Evolutionary conservation across 2,113 vertebrate species (phyloP).

Genomic region (Tachysurus vachellii): DNA sequence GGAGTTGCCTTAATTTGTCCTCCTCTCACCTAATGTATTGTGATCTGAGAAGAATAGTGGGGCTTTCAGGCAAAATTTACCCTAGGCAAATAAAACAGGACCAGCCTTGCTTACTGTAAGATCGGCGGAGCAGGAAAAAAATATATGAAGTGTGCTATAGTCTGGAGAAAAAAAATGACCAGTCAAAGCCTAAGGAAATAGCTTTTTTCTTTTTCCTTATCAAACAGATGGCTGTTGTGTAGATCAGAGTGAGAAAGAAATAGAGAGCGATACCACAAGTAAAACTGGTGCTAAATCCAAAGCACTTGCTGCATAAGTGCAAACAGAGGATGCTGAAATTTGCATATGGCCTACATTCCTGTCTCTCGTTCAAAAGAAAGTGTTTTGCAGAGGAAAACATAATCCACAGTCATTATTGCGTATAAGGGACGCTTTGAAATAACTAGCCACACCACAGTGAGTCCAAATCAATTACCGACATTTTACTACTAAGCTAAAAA

Average conservation of each 20-base stretch:
- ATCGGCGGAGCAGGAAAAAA: conserved; percentile 56
- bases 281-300: conserved; percentile 12
- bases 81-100: conserved; percentile 6
- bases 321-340: conserved; percentile 41
- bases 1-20: conserved; percentile 8
- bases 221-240: not conserved
- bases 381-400: conserved; percentile 24
- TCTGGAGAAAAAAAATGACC: conserved; percentile 33
- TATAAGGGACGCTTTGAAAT: conserved; percentile 36
- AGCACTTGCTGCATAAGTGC: not conserved
- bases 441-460: not conserved
- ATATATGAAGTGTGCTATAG: conserved; percentile 47
- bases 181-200: conserved; percentile 43
- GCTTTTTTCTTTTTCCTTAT: conserved; percentile 53
- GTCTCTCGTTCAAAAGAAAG: conserved; percentile 26
- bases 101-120: not conserved
- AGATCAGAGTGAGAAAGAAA: not conserved
- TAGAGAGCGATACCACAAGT: not conserved
- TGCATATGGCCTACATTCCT: conserved; percentile 54
- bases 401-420: conserved; percentile 1
- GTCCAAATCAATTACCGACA: conserved; percentile 41
- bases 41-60: conserved; percentile 21
- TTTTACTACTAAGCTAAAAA: conserved; percentile 48
- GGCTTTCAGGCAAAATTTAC: conserved; percentile 11
- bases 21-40: conserved; percentile 21